Evolutionary conservation across 2,888 invertebrate species (phyloP).

Genomic region (Graphium colonna): DNA sequence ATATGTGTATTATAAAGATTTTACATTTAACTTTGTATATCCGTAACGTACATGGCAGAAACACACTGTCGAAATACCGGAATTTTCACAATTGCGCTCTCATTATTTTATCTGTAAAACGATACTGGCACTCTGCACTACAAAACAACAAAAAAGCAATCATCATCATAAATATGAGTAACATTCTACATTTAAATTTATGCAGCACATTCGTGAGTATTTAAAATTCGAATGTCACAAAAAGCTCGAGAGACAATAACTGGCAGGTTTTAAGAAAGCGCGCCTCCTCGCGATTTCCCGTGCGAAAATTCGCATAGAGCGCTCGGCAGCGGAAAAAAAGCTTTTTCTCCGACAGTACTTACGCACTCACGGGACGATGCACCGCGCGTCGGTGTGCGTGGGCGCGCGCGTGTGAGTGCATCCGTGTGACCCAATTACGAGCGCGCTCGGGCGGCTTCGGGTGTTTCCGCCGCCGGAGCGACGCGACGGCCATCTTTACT

Average conservation of each 20-base stretch:
- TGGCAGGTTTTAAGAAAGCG: conserved; percentile 28
- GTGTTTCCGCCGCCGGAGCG: conserved; percentile 57
- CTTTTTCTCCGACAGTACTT: conserved; percentile 41
- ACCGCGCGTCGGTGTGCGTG: conserved; percentile 41
- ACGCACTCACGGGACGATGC: conserved; percentile 45
- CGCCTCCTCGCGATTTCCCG: conserved; percentile 25
- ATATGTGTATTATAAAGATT: too few relatives aligned
- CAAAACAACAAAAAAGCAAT: neutral
- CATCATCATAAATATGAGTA: neutral
- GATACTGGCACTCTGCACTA: neutral
- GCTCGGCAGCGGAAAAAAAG: conserved; percentile 54
- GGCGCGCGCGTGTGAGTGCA: conserved; percentile 52
- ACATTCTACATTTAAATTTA: neutral
- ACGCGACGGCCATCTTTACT: conserved; percentile 56
- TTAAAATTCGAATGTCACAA: neutral
- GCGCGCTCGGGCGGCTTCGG: conserved; percentile 63
- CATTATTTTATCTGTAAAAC: neutral
- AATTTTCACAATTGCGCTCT: too few relatives aligned
- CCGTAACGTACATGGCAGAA: too few relatives aligned
- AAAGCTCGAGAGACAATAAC: conserved; percentile 10
- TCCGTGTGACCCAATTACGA: conserved; percentile 78
- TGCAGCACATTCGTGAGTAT: neutral
- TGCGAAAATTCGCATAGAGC: conserved; percentile 50
- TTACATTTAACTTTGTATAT: too few relatives aligned
- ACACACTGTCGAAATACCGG: too few relatives aligned